phyloP scores from a whole-genome alignment of 2,888 invertebrate genomes.

The Agrypnus murinus region DNA sequence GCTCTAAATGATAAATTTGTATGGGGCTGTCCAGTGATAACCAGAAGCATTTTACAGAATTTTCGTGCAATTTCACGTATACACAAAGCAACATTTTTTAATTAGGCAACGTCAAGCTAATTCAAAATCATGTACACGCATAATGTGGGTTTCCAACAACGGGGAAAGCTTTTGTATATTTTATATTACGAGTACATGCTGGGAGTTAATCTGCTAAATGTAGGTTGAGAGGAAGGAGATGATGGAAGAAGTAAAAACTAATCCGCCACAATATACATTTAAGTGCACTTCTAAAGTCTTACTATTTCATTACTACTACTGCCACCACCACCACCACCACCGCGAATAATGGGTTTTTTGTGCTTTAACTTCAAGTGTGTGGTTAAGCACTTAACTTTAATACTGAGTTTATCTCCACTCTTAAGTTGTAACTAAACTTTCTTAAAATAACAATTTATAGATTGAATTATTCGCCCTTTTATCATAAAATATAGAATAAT shows the following conservation, averaged over 20 bases:
- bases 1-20: too few species aligned
- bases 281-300: conserved; percentile 7
- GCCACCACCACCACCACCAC: background rate
- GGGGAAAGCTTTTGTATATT: conserved; percentile 15
- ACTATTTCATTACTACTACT: conserved; percentile 8
- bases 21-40: too few species aligned
- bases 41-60: background rate
- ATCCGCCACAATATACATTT: conserved; percentile 16
- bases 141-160: conserved; percentile 17
- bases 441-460: background rate
- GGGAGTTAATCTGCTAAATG: conserved; percentile 25
- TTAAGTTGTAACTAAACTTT: background rate
- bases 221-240: conserved; percentile 6
- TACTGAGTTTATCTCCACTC: conserved; percentile 5
- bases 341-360: conserved; percentile 19
- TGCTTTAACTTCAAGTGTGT: background rate
- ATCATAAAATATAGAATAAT: background rate
- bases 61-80: background rate
- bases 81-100: conserved; percentile 9
- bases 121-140: conserved; percentile 20
- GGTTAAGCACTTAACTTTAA: conserved; percentile 14
- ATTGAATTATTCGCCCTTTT: background rate
- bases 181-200: conserved; percentile 12
- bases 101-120: conserved; percentile 17
- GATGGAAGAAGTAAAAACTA: conserved; percentile 26